Evolutionary conservation across 1,140 invertebrate genomes (phyloP).

Genomic region (Orius insidiosus): DNA sequence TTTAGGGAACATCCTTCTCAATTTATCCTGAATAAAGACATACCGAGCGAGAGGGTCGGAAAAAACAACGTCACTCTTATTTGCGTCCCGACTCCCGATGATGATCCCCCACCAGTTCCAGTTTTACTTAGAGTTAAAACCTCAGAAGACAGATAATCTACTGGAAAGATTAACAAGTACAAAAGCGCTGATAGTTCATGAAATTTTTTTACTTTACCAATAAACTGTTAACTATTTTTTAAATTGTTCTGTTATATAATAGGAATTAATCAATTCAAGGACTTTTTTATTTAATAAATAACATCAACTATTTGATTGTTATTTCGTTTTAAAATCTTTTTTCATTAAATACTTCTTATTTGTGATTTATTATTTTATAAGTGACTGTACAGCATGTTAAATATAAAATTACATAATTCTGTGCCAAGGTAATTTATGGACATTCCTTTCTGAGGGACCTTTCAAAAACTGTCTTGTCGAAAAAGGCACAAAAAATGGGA

Average conservation of each 20-base stretch:
- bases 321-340: no score
- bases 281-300: not conserved
- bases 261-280: not conserved
- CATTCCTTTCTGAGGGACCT: no score
- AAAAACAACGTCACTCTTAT: conserved; percentile 81
- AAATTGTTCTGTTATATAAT: not conserved
- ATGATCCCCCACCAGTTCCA: conserved; percentile 50
- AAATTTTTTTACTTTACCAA: not conserved
- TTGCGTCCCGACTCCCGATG: conserved; percentile 53
- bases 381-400: no score
- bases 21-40: conserved; percentile 49
- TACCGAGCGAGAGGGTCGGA: conserved; percentile 66
- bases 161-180: conserved; percentile 54
- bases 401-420: no score
- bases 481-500: no score
- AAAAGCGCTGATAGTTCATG: conserved; percentile 25
- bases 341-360: no score
- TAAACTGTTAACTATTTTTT: not conserved
- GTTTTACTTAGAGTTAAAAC: conserved; percentile 78
- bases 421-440: no score
- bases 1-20: conserved; percentile 74
- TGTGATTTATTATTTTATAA: no score
- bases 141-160: conserved; percentile 66
- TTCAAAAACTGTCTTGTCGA: no score
- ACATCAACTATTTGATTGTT: no score